Conservation (phyloP, 2,797 vertebrate species). For the Denticeps clupeoides region DNA sequence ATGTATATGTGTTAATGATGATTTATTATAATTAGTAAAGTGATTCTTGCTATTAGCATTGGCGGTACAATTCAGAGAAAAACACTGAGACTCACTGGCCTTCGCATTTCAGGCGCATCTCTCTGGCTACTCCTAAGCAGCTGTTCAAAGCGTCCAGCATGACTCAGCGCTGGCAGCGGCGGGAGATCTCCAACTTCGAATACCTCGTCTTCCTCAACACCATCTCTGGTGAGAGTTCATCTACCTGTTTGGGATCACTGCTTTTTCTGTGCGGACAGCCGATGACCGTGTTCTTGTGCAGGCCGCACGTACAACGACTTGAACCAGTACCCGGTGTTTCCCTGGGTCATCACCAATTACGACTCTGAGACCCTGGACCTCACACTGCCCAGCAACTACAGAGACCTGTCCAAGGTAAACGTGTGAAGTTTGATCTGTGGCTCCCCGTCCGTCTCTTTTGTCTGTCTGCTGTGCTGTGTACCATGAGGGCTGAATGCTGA, state of each 20-base stretch:
- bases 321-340: slow-evolving; percentile 97
- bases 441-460: background rate
- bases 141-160: slow-evolving; percentile 95
- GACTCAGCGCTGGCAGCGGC: slow-evolving; percentile 94
- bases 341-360: slow-evolving; percentile 97
- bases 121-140: slow-evolving; percentile 85
- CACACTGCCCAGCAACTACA: slow-evolving; percentile 96
- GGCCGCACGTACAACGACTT: slow-evolving; percentile 91
- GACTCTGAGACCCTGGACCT: slow-evolving; percentile 90
- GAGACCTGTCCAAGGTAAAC: slow-evolving; percentile 98
- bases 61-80: background rate
- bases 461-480: background rate
- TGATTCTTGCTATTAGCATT: no score
- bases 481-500: no score
- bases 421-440: background rate
- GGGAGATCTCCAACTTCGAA: slow-evolving; percentile 96
- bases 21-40: no score
- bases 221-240: slow-evolving; percentile 65
- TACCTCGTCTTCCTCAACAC: slow-evolving; percentile 95
- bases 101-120: slow-evolving; percentile 70
- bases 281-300: slow-evolving; percentile 28
- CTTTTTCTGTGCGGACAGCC: background rate
- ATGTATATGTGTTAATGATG: no score
- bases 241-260: no score
- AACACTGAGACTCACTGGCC: background rate